These are phyloP conservation scores for Drymodes brunneopygia DNA, from an alignment of 2,113 vertebrate genomes.

Conservation along the genomic window DNA sequence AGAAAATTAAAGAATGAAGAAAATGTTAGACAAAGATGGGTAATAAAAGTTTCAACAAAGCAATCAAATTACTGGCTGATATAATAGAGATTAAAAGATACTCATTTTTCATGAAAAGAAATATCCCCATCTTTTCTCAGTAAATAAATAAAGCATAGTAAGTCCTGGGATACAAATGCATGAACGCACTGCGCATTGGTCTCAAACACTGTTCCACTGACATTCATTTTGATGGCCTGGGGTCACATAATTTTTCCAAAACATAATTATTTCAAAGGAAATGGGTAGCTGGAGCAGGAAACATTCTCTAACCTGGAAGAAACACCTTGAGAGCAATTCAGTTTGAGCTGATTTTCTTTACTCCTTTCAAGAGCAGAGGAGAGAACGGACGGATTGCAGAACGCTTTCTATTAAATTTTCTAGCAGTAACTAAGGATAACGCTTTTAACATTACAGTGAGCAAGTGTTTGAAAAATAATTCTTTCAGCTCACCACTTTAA, in stretches of 20 bases:
- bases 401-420: neutral
- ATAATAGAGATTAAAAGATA: neutral
- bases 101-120: neutral
- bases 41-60: conserved; percentile 23
- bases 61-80: neutral
- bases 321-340: neutral
- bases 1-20: neutral
- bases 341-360: neutral
- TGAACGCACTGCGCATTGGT: neutral
- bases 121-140: neutral
- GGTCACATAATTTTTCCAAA: neutral
- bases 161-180: neutral
- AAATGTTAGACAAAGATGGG: neutral
- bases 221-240: neutral
- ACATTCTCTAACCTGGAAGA: neutral
- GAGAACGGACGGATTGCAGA: neutral
- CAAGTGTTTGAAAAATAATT: neutral
- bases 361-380: neutral
- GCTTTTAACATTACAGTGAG: neutral
- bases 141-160: neutral
- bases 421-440: neutral
- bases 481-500: neutral
- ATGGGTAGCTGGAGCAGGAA: neutral
- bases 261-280: neutral
- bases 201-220: neutral